Base-by-base conservation (phyloP, 2,797 vertebrate genomes). In the Melanotaenia nigrans region DNA sequence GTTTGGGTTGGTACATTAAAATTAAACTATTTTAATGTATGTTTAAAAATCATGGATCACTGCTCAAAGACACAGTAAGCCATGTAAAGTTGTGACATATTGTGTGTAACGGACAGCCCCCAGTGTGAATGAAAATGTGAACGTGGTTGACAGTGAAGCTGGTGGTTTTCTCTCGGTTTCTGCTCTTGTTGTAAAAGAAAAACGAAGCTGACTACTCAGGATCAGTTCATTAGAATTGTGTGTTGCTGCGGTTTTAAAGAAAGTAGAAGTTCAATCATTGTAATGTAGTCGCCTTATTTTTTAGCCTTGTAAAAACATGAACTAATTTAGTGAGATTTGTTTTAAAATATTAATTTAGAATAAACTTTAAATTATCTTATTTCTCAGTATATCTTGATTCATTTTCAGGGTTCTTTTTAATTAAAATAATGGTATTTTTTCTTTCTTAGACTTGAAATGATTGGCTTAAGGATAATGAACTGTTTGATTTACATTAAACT, bases 131-230 rank as follows among this genome's bases (percentile, higher is more conserved):
- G 55, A 81, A 79, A 83, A n/a, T 25, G 1, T 51, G 28, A 66
- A 65, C 4, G 33, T 68, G 77, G 62, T 28, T 68, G 32, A 68
- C 57, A 65, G 57, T 38, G 55, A 65, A 25, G 55, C 38, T 65
- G 56, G 82, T 85, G 81, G 77, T 83, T 84, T 81, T 76, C 57
- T 75, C n/a, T 59, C 8, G 28, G 73, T 85, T 85, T 88, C 77
- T 77, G 53, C 78, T 77, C 74, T 79, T 54, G 35, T 55, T 76
- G 55, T 40, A 24, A 62, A 64, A 62, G 33, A 77, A 59, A 78
- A 73, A 81, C 73, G 40, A 38, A 16, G 22, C 24, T 13, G 28
- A 54, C 53, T 24, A 51, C 69, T 54, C 36, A 69, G 18, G 66
- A 78, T 77, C 53, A 36, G 16, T 87, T 87, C 73, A 64, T 77